Percentiles rank a stretch among this genome's conserved stretches.
Evolutionary conservation across 2,113 vertebrate species (phyloP).

Genomic region (Irena cyanogastra): DNA sequence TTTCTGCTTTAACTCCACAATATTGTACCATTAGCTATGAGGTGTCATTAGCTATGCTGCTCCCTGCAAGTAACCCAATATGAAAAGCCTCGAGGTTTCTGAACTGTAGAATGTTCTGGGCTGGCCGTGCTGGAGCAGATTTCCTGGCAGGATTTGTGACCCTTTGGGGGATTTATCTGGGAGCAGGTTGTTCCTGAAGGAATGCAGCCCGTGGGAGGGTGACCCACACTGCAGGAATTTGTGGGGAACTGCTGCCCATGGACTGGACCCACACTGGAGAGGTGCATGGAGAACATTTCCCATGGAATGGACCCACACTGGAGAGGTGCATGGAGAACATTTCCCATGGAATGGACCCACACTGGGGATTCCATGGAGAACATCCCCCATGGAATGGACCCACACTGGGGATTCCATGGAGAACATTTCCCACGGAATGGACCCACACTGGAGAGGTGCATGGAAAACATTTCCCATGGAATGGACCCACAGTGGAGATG

Average conservation of each 20-base stretch:
- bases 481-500: not conserved
- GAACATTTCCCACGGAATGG: not conserved
- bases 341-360: accelerated
- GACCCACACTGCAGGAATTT: not conserved
- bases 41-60: not conserved
- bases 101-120: not conserved
- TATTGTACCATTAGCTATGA: too few species aligned
- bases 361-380: not conserved
- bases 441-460: not conserved
- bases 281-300: too few species aligned
- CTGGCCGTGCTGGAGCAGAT: not conserved
- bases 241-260: not conserved
- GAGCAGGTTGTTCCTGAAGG: not conserved
- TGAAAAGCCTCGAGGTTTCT: not conserved
- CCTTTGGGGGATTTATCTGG: too few species aligned
- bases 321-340: not conserved
- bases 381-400: accelerated
- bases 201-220: not conserved
- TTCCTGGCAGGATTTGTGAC: not conserved
- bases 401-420: not conserved
- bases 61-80: not conserved
- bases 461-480: not conserved
- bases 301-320: accelerated
- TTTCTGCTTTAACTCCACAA: not conserved
- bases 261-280: accelerated